Evolutionary conservation across 2,888 invertebrate genomes (phyloP).

Genomic region (Ametastegia equiseti): DNA sequence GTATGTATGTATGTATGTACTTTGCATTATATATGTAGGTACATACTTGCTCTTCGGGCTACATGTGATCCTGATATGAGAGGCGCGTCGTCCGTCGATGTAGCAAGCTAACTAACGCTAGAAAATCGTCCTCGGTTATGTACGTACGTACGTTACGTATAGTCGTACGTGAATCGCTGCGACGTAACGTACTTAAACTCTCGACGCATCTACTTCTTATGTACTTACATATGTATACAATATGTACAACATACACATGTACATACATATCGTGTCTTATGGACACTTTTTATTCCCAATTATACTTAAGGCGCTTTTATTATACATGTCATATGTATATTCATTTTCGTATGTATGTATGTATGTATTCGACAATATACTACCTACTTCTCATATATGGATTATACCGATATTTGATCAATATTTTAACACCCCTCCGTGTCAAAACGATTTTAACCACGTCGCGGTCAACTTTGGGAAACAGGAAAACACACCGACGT

Average conservation of each 20-base stretch:
- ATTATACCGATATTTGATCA: neutral
- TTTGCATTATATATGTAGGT: neutral
- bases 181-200: slow-evolving; percentile 37
- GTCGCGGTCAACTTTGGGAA: slow-evolving; percentile 31
- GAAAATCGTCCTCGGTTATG: too few relatives aligned
- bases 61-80: slow-evolving; percentile 68
- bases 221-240: too few relatives aligned
- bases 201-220: too few relatives aligned
- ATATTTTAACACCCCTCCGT: neutral
- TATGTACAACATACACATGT: too few relatives aligned
- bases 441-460: slow-evolving; percentile 38
- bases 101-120: slow-evolving; percentile 53
- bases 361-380: too few relatives aligned
- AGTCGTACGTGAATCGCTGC: too few relatives aligned
- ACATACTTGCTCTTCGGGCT: slow-evolving; percentile 58
- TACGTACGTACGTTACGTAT: too few relatives aligned
- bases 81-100: slow-evolving; percentile 74
- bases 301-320: too few relatives aligned
- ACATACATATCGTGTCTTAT: too few relatives aligned
- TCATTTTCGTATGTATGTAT: neutral
- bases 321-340: neutral
- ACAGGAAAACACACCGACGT: slow-evolving; percentile 20
- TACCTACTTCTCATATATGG: too few relatives aligned
- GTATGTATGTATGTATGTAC: too few relatives aligned
- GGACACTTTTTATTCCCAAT: too few relatives aligned